Evolutionary conservation across 1,140 invertebrate genomes (phyloP).

Genomic region (Gyrodactylus salaris): DNA sequence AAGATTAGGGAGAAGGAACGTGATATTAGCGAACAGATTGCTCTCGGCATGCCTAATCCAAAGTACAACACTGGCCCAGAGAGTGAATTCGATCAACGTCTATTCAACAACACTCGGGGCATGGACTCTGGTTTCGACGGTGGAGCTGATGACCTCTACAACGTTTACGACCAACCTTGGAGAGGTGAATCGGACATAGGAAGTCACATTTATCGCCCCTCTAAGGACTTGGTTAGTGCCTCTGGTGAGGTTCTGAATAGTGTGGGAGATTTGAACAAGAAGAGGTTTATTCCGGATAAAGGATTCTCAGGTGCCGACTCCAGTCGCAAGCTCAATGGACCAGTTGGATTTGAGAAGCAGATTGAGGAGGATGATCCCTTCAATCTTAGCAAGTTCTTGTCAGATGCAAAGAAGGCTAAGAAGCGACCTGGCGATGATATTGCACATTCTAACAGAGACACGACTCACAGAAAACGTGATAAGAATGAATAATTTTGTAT

Average conservation of each 20-base stretch:
- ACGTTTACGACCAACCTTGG: constrained; percentile 64
- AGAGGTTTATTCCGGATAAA: constrained; percentile 68
- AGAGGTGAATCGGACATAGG: constrained; percentile 35
- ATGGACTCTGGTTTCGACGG: constrained; percentile 55
- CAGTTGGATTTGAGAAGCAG: constrained; percentile 62
- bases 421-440: constrained; percentile 14
- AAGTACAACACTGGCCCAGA: constrained; percentile 29
- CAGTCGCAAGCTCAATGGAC: constrained; percentile 35
- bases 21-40: constrained; percentile 93
- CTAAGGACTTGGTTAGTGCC: constrained; percentile 29
- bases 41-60: constrained; percentile 43
- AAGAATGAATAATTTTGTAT: not conserved
- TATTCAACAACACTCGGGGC: constrained; percentile 60
- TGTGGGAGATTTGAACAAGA: constrained; percentile 22
- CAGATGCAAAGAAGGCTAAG: constrained; percentile 47
- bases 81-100: constrained; percentile 61
- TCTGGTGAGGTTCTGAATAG: constrained; percentile 21
- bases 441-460: not conserved
- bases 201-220: constrained; percentile 59
- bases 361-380: constrained; percentile 68
- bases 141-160: constrained; percentile 80
- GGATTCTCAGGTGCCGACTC: constrained; percentile 62
- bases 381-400: constrained; percentile 82
- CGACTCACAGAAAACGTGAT: not conserved
- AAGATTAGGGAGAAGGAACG: constrained; percentile 59